Base-by-base conservation (phyloP, 2,797 vertebrate genomes). In the Allobates femoralis region DNA sequence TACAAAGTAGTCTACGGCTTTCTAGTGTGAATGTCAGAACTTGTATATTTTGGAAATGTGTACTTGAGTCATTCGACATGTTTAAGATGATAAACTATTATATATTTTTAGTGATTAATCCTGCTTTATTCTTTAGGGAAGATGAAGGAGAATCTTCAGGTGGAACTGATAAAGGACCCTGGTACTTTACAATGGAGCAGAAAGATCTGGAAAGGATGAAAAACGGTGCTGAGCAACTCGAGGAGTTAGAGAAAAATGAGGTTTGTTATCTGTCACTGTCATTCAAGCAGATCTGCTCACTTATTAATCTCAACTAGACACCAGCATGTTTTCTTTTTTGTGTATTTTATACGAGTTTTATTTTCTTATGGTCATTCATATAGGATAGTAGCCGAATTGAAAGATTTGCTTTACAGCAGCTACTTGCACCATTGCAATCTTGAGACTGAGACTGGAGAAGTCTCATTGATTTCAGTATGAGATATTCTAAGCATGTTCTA, bases 131-230 rank as follows among this genome's bases (percentile, higher is more conserved):
- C 12, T 84, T 15, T 94, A 99, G 97, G 87, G 97, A 98, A 90
- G 89, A 93, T 55, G 96, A 97, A 1, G 95, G 92, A 81, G 94
- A 97, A 86, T 96, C 96, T 5, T 93, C 97, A 4, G 96, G 96
- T 80, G 95, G 96, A 19, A 92, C 94, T 1, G 95, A 96, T 60
- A 87, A 95, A n/a, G 92, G 88, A 64, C 92, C 95, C 66, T 99
- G 98, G 98, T 96, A 95, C 91, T 99, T 98, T 89, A 99, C 98
- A 75, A 96, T 98, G 92, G 93, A 91, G 91, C 96, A 97, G 90
- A 96, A 94, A 93, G 95, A 97, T 87, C 94, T 94, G 28, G 94
- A 95, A 75, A 95, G 92, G 86, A 64, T 96, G 26, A 95, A 95
- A 88, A 97, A 98, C 0, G 96, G 96, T 88, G 94, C 94, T 30